Conservation (phyloP, 2,888 invertebrate genomes). For the Pherbina coryleti region DNA sequence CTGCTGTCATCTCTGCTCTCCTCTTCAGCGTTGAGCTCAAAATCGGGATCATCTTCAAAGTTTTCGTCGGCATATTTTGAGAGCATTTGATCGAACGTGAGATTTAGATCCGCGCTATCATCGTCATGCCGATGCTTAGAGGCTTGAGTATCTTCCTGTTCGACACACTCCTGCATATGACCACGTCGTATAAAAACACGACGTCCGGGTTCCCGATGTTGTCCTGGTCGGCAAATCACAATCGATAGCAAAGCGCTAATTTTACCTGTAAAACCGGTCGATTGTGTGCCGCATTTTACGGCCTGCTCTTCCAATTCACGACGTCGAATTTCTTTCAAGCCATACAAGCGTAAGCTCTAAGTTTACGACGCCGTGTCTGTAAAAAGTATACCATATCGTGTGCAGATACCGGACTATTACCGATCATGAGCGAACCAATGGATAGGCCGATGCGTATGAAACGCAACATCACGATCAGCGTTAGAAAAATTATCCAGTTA, state of each 20-base stretch:
- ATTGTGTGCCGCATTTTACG: constrained; percentile 1
- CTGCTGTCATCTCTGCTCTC: constrained; percentile 43
- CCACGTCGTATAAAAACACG: constrained; percentile 9
- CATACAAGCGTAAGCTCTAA: constrained; percentile 62
- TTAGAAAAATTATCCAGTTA: constrained; percentile 64
- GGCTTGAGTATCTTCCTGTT: not conserved
- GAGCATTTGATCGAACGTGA: constrained; percentile 59
- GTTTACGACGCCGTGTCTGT: constrained; percentile 62
- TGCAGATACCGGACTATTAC: constrained; percentile 60
- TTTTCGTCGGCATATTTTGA: constrained; percentile 59
- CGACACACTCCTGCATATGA: not conserved
- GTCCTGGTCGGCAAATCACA: constrained; percentile 60
- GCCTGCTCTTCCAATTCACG: constrained; percentile 50
- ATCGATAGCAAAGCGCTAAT: constrained; percentile 55
- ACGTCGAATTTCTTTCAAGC: constrained; percentile 55
- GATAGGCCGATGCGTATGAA: constrained; percentile 59
- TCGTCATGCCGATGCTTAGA: constrained; percentile 53
- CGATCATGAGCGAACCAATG: constrained; percentile 59
- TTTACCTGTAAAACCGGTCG: constrained; percentile 46
- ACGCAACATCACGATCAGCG: constrained; percentile 61
- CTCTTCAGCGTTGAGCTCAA: constrained; percentile 54
- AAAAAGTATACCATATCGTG: constrained; percentile 61
- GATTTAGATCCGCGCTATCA: constrained; percentile 49
- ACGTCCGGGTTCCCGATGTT: constrained; percentile 44
- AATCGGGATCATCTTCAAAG: constrained; percentile 64